Conservation (phyloP, 2,113 vertebrate genomes). For the Burhinus oedicnemus region DNA sequence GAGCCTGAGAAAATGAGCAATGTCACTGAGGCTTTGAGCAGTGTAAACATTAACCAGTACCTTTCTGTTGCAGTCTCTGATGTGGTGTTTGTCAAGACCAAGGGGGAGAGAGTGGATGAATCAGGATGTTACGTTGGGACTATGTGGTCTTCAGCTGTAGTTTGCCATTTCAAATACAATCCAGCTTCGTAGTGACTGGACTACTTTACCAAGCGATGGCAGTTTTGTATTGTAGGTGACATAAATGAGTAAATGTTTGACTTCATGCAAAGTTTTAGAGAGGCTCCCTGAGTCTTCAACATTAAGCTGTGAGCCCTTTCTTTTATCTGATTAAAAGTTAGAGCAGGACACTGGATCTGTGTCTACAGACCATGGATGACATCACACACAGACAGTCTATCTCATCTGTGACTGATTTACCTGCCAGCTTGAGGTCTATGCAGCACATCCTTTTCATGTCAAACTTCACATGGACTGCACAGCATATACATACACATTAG, state of each 20-base stretch:
- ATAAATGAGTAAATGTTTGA: neutral
- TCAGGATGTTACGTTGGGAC: neutral
- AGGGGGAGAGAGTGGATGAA: neutral
- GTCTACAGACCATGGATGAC: neutral
- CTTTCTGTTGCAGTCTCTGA: slow-evolving; percentile 2
- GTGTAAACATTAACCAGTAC: neutral
- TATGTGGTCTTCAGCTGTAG: neutral
- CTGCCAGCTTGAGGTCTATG: neutral
- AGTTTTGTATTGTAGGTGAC: neutral
- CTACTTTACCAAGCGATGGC: neutral
- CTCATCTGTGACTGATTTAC: neutral
- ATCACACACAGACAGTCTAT: neutral
- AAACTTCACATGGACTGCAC: neutral
- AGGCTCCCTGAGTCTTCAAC: neutral
- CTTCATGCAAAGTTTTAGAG: neutral
- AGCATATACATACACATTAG: neutral
- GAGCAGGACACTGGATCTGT: neutral
- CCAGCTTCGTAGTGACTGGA: neutral
- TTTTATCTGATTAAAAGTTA: neutral
- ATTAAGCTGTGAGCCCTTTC: neutral
- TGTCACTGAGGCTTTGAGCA: slow-evolving; percentile 31
- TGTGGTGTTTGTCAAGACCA: neutral
- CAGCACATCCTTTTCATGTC: neutral
- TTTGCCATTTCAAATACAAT: neutral
- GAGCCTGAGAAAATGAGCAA: slow-evolving; percentile 42